Percentiles rank a stretch among this genome's conserved stretches.
Conservation (phyloP, 2,888 invertebrate species). For the Tetragnatha montana region DNA sequence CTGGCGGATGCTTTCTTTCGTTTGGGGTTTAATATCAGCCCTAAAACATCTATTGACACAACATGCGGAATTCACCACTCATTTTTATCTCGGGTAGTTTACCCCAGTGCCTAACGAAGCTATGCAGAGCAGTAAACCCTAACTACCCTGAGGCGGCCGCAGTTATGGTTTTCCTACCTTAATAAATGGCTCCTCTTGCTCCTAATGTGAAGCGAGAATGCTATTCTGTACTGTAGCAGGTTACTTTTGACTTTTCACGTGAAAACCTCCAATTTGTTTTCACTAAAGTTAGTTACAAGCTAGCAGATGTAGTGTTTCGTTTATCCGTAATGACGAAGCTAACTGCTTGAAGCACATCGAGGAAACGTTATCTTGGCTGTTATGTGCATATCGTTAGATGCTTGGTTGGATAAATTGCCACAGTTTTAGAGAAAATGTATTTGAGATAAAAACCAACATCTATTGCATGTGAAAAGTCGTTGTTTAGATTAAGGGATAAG, state of each 20-base stretch:
- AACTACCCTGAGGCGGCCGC: constrained; percentile 5
- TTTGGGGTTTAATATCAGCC: constrained; percentile 31
- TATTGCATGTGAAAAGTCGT: no score
- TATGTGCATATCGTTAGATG: background rate
- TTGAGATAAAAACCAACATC: no score
- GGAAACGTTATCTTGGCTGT: background rate
- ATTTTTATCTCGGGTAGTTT: background rate
- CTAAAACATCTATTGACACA: constrained; percentile 37
- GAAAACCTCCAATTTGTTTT: background rate
- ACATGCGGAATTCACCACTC: background rate
- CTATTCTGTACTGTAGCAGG: background rate
- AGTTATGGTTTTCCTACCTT: constrained; percentile 1
- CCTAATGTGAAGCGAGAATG: background rate
- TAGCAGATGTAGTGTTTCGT: background rate
- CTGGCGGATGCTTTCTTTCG: constrained; percentile 14
- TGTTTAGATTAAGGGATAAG: no score
- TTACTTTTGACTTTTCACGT: background rate
- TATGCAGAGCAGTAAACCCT: constrained; percentile 36
- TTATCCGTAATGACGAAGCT: background rate
- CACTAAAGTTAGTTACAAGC: background rate
- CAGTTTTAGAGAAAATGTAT: no score
- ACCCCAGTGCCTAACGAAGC: constrained; percentile 25
- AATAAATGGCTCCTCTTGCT: background rate
- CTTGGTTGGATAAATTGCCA: background rate
- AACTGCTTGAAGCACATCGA: background rate